Conservation (phyloP, 1,140 invertebrate genomes). For the Solen grandis region DNA sequence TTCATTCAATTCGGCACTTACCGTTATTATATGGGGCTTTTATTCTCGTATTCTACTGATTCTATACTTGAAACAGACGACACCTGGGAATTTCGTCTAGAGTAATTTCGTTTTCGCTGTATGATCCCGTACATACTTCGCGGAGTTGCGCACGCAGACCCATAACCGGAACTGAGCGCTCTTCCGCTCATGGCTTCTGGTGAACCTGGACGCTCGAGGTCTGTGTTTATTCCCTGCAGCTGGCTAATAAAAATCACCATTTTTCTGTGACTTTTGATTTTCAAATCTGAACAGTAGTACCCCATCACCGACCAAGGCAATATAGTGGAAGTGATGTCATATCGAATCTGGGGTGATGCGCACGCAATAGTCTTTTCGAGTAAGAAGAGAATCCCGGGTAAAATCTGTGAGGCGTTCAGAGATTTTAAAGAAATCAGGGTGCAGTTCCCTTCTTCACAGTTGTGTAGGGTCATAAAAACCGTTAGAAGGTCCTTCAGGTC, state of each 20-base stretch:
- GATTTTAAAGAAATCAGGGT: conserved; percentile 55
- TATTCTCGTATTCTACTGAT: no score
- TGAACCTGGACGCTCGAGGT: conserved; percentile 5
- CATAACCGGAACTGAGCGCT: conserved; percentile 30
- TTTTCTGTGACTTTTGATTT: conserved; percentile 64
- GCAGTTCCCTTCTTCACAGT: conserved; percentile 56
- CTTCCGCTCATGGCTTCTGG: conserved; percentile 17
- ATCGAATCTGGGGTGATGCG: conserved; percentile 48
- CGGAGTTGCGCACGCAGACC: conserved; percentile 15
- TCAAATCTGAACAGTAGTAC: conserved; percentile 60
- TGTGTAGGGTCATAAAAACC: conserved; percentile 57
- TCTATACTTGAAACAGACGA: conserved; percentile 21
- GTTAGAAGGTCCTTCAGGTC: conserved; percentile 59
- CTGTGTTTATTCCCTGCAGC: conserved; percentile 55
- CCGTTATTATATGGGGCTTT: no score
- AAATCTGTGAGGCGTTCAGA: conserved; percentile 53
- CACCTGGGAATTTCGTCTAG: conserved; percentile 7
- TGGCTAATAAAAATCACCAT: conserved; percentile 66
- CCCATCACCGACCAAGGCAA: conserved; percentile 64
- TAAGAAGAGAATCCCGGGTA: conserved; percentile 56
- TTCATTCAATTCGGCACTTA: no score
- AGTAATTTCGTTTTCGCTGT: conserved; percentile 2
- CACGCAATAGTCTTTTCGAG: conserved; percentile 61
- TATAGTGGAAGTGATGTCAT: conserved; percentile 54
- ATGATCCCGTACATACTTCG: conserved; percentile 7